phyloP scores from a whole-genome alignment of 2,797 vertebrate species.

The Phoebastria nigripes region DNA sequence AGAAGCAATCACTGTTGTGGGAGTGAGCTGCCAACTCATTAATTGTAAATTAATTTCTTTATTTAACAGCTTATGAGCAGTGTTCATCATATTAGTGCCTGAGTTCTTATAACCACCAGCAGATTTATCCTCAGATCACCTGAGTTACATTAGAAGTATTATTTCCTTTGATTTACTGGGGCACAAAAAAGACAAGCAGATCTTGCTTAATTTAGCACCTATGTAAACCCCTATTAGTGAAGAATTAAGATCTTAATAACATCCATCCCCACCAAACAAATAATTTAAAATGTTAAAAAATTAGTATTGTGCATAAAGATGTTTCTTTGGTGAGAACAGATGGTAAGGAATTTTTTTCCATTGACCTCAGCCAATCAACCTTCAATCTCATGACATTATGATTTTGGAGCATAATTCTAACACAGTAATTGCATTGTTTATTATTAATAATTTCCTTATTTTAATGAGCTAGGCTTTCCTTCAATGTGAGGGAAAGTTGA shows the following conservation, averaged over 20 bases:
- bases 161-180: background rate
- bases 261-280: background rate
- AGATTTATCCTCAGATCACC: conserved; percentile 1
- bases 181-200: background rate
- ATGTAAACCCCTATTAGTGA: background rate
- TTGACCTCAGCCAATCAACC: background rate
- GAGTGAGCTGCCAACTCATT: background rate
- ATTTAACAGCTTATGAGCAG: background rate
- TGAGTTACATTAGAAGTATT: background rate
- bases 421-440: background rate
- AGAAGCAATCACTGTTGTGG: background rate
- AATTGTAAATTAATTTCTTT: conserved; percentile 1
- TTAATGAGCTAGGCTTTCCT: background rate
- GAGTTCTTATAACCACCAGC: background rate
- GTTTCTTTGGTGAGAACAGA: background rate
- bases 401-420: background rate
- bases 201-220: background rate
- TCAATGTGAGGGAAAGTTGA: background rate
- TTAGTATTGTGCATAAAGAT: background rate
- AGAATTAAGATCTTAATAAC: background rate
- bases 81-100: background rate
- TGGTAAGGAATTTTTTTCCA: background rate
- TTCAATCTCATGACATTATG: background rate
- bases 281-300: background rate
- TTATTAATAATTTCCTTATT: background rate